Evolutionary conservation across 1,140 invertebrate species (phyloP), one percentile per base, ranked within the genome.

Genomic region (Teleogryllus occipitalis): DNA sequence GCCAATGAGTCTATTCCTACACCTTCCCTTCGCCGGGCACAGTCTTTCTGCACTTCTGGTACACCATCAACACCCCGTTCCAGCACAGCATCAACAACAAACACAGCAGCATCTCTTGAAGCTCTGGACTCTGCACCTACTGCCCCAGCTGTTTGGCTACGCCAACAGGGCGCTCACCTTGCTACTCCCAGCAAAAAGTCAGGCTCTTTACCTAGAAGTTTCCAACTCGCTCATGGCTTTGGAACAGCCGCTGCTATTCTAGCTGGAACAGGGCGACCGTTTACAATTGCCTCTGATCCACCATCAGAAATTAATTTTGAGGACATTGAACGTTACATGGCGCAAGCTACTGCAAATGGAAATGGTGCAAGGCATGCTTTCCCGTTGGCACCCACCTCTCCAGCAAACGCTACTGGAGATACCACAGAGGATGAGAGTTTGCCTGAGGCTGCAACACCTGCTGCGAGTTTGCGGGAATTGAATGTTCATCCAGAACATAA

Each of bases 141-240:
- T 0, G 85, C 86, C n/a, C 89, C 90, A 8, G 88, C 89, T 0
- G 86, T 90, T 0, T 91, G 90, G 90, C 80, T 91, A 7, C 90
- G 88, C n/a, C 89, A 90, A 82, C 86, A 90, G 79, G 87, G 87
- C 77, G 87, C 89, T 78, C 89, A 88, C 79, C 83, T 91, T 47
- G 85, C 85, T 10, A 83, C 83, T n/a, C 81, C 83, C 7, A 86
- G 85, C 7, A 88, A 88, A 78, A 95, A 95, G 84, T 91, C 92
- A 73, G 94, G 93, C 22, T 95, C 93, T 0, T 83, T 95, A 65
- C 93, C 94, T 0, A 87, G 93, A 78, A 94, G 93, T 82, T 95
- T 95, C 82, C 91, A 92, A 85, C 85, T 92, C 74, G 87, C 82
- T 65, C 82, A 89, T 85, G 81, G 88, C 82, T 82, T 85, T 82